Evolutionary conservation across 2,113 vertebrate species (phyloP).

Genomic region (Sialia sialis): DNA sequence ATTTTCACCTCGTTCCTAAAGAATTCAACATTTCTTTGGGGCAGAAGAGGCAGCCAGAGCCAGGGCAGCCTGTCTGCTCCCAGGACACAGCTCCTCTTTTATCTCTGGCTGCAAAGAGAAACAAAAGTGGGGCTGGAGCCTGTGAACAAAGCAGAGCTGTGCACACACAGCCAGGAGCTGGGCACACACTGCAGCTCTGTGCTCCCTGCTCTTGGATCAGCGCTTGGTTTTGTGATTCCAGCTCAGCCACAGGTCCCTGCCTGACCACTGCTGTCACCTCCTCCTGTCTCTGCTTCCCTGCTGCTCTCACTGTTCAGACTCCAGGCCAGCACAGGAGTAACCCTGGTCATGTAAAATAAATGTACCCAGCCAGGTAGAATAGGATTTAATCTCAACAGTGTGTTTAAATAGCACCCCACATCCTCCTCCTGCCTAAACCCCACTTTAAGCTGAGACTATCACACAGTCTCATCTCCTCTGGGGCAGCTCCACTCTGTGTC

Average conservation of each 20-base stretch:
- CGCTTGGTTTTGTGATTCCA: not conserved
- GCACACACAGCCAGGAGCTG: not conserved
- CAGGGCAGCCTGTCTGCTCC: not conserved
- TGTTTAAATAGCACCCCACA: not conserved
- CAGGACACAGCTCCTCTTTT: not conserved
- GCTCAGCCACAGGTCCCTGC: not conserved
- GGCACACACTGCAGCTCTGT: not conserved
- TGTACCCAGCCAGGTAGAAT: not conserved
- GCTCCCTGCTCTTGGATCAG: not conserved
- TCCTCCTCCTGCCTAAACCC: not conserved
- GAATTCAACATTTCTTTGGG: not conserved
- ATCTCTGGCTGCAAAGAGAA: not conserved
- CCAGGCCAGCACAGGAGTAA: not conserved
- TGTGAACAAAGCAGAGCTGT: not conserved
- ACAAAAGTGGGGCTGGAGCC: not conserved
- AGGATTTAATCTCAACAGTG: not conserved
- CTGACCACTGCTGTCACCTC: not conserved
- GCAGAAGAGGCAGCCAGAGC: not conserved
- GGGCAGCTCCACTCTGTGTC: not conserved
- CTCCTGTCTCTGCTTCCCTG: not conserved
- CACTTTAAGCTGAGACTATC: not conserved
- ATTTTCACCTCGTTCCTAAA: fast-evolving
- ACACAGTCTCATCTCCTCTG: not conserved
- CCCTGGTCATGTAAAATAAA: not conserved
- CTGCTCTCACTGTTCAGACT: not conserved